Base-by-base conservation (phyloP, 2,888 invertebrate genomes). In the Hydropsyche betteni region DNA sequence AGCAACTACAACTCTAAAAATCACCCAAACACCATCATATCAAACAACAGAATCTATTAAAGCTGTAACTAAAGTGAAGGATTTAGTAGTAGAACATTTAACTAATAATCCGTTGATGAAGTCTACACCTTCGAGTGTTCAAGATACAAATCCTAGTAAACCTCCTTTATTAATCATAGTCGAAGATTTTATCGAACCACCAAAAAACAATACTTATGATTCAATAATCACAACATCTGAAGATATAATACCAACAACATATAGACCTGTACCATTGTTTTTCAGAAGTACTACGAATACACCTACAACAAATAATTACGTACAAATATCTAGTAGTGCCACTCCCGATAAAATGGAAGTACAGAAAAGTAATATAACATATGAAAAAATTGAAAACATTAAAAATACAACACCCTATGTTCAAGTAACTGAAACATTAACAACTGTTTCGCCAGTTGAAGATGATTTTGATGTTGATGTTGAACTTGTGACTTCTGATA, bases 181-280 rank as follows among this genome's bases (percentile, higher is more conserved):
- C 1, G 36, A 64, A 64, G 64, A 64, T 64, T 64, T 64, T 5
- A 34, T 34, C n/a, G 64, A 64, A 5, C 34, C 64, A 7, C 4
- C 64, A 0, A 5, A 64, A 64, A 64, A 36, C 5, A 10, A 12
- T 33, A 33, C 64, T n/a, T 10, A 7, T n/a, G 64, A 64, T 7
- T 3, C 2, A 64, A 6, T 10, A 10, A 10, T 33, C 12, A 53
- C 44, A 51, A 53, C 36, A 4, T 33, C 14, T 69, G 53, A 74
- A 53, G 69, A 76, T 38, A 68, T 76, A 33, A 55, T 38, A n/a
- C 76, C 76, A 33, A 76, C 76, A 44, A 76, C 76, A 5, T 76
- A 76, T 34, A 68, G 73, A 34, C 76, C 76, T 7, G 33, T 55
- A 24, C 73, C 36, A 72, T 50, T 58, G 24, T 55, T n/a, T 52